Conservation (phyloP, 2,113 vertebrate species). For the Peromyscus polionotus region DNA sequence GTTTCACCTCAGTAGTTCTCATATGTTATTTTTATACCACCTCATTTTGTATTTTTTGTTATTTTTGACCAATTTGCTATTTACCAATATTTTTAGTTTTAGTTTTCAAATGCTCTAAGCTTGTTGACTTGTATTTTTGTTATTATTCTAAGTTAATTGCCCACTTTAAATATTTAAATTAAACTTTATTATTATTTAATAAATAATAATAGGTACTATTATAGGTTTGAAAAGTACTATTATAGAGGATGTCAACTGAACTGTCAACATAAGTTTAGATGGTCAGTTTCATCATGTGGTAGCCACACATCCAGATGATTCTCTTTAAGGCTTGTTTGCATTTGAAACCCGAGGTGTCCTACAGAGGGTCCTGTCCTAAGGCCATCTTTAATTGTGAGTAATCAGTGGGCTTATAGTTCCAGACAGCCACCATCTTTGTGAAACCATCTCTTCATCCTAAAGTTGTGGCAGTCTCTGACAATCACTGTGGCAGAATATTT, state of each 20-base stretch:
- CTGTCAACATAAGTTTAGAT: background rate
- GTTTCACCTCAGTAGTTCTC: background rate
- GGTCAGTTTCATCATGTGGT: background rate
- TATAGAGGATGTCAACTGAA: background rate
- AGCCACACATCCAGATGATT: background rate
- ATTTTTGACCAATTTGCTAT: constrained; percentile 3
- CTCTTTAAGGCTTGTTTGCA: background rate
- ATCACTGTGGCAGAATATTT: background rate
- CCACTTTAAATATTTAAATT: background rate
- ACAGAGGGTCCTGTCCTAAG: background rate
- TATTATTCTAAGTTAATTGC: background rate
- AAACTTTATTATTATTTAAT: background rate
- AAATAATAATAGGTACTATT: background rate
- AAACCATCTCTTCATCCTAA: background rate
- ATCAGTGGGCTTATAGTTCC: background rate
- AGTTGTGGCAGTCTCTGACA: background rate
- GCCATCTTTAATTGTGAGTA: background rate
- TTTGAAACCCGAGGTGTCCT: background rate
- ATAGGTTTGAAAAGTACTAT: background rate
- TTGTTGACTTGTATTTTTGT: constrained; percentile 7
- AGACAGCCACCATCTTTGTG: background rate
- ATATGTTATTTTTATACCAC: background rate
- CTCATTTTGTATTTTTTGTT: background rate
- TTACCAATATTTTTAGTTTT: background rate
- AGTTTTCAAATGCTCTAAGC: background rate